Base-by-base conservation (phyloP, 2,113 vertebrate genomes). In the Glaucidium brasilianum region DNA sequence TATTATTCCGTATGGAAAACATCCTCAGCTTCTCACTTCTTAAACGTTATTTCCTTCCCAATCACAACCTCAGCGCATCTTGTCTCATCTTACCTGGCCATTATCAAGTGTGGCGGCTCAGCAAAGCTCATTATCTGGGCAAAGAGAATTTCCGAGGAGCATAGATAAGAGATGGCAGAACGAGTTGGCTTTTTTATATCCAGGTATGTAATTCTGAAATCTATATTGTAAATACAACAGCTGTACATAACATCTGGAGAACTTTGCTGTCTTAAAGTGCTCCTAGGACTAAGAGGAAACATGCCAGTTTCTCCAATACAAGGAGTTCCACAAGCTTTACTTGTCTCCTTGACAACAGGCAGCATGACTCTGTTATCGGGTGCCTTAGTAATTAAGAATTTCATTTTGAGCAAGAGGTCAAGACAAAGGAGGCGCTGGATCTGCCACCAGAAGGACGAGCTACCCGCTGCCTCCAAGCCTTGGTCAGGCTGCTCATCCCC, bases 311-410 rank as follows among this genome's bases (percentile, higher is more conserved):
- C 95, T 41, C 50, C 78, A 25, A 6, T 0, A 22, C 89, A 3
- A 10, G 4, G 27, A 95, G 81, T 53, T 43, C 80, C 29, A 21
- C 45, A 5, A 66, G 92, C 82, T 90, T 35, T 5, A 15, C 86
- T 35, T 62, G 80, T 86, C 95, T 95, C 95, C 95, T 56, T 90
- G 67, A 81, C 92, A 94, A 80, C 85, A 34, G 3, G 17, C 74
- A 34, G 66, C 47, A 1, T 3, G 71, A 62, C 86, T 76, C 80
- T 21, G 68, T 34, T 12, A 45, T 5, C 39, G 8, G 16, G 75
- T 11, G 82, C 89, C 89, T 62, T 0, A 3, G 69, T 56, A 68
- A 91, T 81, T 68, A 85, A 32, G 56, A 34, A 74, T 73, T 60
- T 66, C 74, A 34, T 49, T 71, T 27, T 1, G 58, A 81, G 90